phyloP scores from a whole-genome alignment of 2,113 vertebrate genomes.

The Indicator maculatus region DNA sequence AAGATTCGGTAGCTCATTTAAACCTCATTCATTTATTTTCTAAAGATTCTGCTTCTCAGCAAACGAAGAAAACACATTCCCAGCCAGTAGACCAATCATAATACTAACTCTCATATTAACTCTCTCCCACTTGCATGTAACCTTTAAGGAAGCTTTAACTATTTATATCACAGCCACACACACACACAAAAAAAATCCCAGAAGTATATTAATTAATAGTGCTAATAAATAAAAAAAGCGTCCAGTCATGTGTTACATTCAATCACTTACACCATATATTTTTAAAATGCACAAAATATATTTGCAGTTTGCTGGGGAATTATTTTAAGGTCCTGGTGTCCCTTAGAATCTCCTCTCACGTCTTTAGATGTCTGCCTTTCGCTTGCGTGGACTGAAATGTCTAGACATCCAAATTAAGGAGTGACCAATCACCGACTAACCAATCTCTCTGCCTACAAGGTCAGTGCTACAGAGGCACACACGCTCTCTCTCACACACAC shows the following conservation, averaged over 20 bases:
- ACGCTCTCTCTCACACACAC: neutral
- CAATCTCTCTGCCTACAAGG: constrained; percentile 57
- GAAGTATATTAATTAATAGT: constrained; percentile 44
- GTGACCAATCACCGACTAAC: constrained; percentile 62
- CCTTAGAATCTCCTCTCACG: constrained; percentile 71
- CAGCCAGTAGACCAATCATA: neutral
- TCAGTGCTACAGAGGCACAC: constrained; percentile 39
- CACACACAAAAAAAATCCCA: constrained; percentile 15
- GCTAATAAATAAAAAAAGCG: constrained; percentile 39
- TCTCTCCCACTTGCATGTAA: neutral
- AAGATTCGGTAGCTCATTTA: neutral
- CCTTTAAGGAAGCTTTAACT: constrained; percentile 26
- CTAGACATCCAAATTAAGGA: constrained; percentile 79
- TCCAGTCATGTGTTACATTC: constrained; percentile 41
- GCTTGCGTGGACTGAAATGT: constrained; percentile 58
- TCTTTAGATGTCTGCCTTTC: constrained; percentile 72
- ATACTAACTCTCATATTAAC: neutral
- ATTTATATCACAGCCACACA: constrained; percentile 20
- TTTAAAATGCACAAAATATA: constrained; percentile 57
- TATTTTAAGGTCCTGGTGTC: constrained; percentile 63
- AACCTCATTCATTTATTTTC: neutral
- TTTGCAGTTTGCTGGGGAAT: constrained; percentile 11
- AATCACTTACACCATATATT: constrained; percentile 48
- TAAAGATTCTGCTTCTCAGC: neutral
- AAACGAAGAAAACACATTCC: neutral